Percentiles rank a stretch among this genome's conserved stretches.
Evolutionary conservation across 2,888 invertebrate species (phyloP).

Genomic region (Thymelicus lineola): DNA sequence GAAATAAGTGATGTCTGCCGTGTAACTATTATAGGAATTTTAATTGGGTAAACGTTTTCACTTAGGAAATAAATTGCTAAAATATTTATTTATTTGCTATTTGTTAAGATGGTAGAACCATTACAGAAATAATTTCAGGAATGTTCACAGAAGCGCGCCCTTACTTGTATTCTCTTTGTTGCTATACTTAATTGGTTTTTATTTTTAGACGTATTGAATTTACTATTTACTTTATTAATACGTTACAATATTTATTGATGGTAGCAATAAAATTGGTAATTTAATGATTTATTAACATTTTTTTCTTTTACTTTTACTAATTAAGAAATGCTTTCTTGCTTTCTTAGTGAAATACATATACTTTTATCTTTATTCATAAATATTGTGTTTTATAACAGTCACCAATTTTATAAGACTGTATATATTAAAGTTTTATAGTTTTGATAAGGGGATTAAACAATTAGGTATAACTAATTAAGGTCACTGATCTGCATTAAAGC

Average conservation of each 20-base stretch:
- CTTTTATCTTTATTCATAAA: too few relatives aligned
- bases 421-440: too few relatives aligned
- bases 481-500: too few relatives aligned
- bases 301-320: too few relatives aligned
- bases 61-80: slow-evolving; percentile 39
- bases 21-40: slow-evolving; percentile 55
- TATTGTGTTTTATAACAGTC: too few relatives aligned
- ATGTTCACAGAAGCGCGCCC: slow-evolving; percentile 10
- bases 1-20: slow-evolving; percentile 58
- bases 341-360: too few relatives aligned
- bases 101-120: slow-evolving; percentile 22
- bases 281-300: too few relatives aligned
- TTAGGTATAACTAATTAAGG: too few relatives aligned
- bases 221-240: neutral
- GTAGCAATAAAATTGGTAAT: too few relatives aligned
- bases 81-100: slow-evolving; percentile 31
- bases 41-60: slow-evolving; percentile 59
- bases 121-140: slow-evolving; percentile 29
- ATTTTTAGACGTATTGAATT: slow-evolving; percentile 16
- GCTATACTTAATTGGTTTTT: slow-evolving; percentile 14
- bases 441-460: too few relatives aligned
- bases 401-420: too few relatives aligned
- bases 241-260: neutral
- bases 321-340: too few relatives aligned
- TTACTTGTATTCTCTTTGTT: slow-evolving; percentile 2